Percentiles rank a stretch among this genome's conserved stretches.
These are phyloP conservation scores for Euplagia quadripunctaria DNA, from an alignment of 2,888 invertebrate genomes.

Conservation along the genomic window DNA sequence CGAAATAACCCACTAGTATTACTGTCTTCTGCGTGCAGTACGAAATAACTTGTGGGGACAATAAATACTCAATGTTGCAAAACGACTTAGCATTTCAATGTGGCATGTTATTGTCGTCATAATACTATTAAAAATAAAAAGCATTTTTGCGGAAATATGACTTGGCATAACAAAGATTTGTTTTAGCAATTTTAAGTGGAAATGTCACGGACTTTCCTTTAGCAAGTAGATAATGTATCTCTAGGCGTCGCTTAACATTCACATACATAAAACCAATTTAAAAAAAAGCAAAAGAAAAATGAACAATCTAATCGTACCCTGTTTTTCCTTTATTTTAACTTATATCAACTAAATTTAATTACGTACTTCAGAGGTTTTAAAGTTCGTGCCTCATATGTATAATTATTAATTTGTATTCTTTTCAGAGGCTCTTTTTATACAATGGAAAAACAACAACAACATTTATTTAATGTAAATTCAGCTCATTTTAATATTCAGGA, in stretches of 20 bases:
- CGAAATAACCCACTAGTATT: constrained; percentile 34
- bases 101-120: constrained; percentile 8
- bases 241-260: neutral
- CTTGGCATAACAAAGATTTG: neutral
- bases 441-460: no score
- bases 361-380: no score
- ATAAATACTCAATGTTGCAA: constrained; percentile 29
- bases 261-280: neutral
- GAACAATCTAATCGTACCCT: neutral
- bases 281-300: neutral
- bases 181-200: constrained; percentile 9
- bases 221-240: neutral
- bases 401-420: no score
- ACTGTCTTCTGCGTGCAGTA: constrained; percentile 31
- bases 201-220: neutral
- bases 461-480: no score
- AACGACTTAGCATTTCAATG: constrained; percentile 33
- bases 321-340: no score
- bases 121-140: constrained; percentile 1
- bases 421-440: no score
- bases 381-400: no score
- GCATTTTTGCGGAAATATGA: neutral
- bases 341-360: neutral
- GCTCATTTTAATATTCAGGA: no score
- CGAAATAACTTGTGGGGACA: constrained; percentile 39